These are phyloP conservation scores for Chlorops oryzae DNA, from an alignment of 1,140 invertebrate genomes.

Conservation along the genomic window DNA sequence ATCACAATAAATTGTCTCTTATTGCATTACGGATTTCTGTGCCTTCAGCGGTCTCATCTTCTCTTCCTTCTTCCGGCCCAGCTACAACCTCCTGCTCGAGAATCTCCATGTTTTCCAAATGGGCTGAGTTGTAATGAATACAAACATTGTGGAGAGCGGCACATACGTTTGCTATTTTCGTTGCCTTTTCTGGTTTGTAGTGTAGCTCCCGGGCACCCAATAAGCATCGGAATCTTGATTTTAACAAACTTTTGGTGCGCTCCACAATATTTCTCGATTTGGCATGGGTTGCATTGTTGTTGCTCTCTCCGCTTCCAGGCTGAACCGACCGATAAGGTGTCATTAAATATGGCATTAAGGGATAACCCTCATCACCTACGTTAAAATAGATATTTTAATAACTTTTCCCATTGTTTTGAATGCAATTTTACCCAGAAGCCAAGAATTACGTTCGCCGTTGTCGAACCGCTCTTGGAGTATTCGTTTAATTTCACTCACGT, in stretches of 20 bases:
- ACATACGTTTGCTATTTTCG: background rate
- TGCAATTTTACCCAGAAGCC: too few relatives aligned
- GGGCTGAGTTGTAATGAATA: background rate
- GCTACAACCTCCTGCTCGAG: background rate
- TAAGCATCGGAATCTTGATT: background rate
- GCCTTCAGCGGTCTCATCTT: background rate
- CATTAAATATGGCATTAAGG: too few relatives aligned
- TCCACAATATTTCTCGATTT: constrained; percentile 7
- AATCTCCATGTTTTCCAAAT: background rate
- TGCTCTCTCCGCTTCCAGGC: too few relatives aligned
- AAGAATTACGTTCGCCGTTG: too few relatives aligned
- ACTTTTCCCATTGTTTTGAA: too few relatives aligned
- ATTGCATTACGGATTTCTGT: background rate
- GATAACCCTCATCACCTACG: too few relatives aligned
- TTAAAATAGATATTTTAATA: too few relatives aligned
- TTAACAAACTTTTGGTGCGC: background rate
- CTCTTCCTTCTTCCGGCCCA: too few relatives aligned
- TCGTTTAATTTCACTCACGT: too few relatives aligned
- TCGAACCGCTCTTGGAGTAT: too few relatives aligned
- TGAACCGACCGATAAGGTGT: too few relatives aligned
- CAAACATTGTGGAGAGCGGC: background rate
- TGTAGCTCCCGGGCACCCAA: background rate
- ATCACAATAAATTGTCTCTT: constrained; percentile 5
- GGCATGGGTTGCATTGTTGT: constrained; percentile 3
- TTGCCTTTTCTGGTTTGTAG: too few relatives aligned